phyloP scores from a whole-genome alignment of 1,140 invertebrate species.

The Brachionus sp. region DNA sequence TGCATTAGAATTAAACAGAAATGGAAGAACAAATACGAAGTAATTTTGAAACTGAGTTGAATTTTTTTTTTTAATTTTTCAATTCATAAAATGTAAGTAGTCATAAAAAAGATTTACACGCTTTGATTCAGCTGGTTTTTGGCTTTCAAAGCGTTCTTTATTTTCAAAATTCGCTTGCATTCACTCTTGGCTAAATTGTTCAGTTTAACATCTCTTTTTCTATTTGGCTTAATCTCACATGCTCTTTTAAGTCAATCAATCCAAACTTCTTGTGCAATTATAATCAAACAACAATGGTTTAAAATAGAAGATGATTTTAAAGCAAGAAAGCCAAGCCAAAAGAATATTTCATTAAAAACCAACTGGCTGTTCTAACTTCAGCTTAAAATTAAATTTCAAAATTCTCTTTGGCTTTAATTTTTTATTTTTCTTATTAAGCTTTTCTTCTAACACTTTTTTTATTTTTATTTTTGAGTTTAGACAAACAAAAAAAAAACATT shows the following conservation, averaged over 20 bases:
- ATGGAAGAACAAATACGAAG: constrained; percentile 32
- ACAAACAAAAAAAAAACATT: not conserved
- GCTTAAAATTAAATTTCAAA: not conserved
- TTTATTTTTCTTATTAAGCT: not conserved
- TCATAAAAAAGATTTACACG: not conserved
- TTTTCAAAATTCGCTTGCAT: not conserved
- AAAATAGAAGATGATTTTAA: not conserved
- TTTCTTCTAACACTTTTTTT: not conserved
- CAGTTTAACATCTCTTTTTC: constrained; percentile 1
- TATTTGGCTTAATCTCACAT: not conserved
- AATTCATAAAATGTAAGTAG: not conserved
- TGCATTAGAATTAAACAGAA: constrained; percentile 21
- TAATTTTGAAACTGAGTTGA: not conserved
- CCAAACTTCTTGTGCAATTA: constrained; percentile 28
- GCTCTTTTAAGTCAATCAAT: not conserved
- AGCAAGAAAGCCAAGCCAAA: constrained; percentile 18
- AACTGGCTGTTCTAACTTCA: constrained; percentile 2
- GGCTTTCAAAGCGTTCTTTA: not conserved
- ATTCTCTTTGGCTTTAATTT: not conserved
- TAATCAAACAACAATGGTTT: constrained; percentile 1
- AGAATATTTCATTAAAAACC: constrained; percentile 24
- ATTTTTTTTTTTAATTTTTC: not conserved
- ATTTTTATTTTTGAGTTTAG: not conserved
- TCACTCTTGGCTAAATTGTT: not conserved
- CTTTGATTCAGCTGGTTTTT: not conserved